Conservation (phyloP, 2,888 invertebrate species). For the Listrodromus nycthemerus region DNA sequence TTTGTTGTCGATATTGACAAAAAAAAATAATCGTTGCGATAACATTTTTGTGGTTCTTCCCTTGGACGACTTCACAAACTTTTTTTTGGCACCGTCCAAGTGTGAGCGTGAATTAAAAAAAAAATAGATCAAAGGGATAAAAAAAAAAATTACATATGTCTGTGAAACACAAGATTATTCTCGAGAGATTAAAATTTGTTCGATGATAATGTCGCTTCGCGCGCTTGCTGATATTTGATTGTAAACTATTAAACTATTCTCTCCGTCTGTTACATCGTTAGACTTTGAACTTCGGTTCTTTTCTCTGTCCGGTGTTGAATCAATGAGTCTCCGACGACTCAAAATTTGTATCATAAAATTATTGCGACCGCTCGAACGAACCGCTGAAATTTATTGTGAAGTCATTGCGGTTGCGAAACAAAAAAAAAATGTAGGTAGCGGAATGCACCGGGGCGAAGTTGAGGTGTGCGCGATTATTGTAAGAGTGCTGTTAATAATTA, state of each 20-base stretch:
- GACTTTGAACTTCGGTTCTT: constrained; percentile 19
- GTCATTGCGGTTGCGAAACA: background rate
- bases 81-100: constrained; percentile 11
- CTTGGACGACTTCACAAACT: constrained; percentile 6
- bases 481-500: constrained; percentile 36
- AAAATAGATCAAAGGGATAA: constrained; percentile 33
- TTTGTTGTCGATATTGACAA: background rate
- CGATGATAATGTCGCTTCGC: constrained; percentile 44
- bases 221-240: constrained; percentile 48
- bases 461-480: constrained; percentile 39
- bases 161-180: constrained; percentile 51
- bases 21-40: background rate
- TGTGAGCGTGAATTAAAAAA: constrained; percentile 42
- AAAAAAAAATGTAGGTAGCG: background rate
- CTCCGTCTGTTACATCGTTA: constrained; percentile 24
- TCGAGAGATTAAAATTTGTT: constrained; percentile 51
- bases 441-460: constrained; percentile 13
- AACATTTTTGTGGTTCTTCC: constrained; percentile 18
- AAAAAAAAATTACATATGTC: constrained; percentile 37
- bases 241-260: constrained; percentile 31
- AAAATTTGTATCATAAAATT: constrained; percentile 45
- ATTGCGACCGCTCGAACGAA: background rate
- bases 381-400: background rate
- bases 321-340: background rate
- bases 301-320: constrained; percentile 4